Base-by-base conservation (phyloP, 2,797 vertebrate genomes). In the Lepidocolaptes lacrymiger region DNA sequence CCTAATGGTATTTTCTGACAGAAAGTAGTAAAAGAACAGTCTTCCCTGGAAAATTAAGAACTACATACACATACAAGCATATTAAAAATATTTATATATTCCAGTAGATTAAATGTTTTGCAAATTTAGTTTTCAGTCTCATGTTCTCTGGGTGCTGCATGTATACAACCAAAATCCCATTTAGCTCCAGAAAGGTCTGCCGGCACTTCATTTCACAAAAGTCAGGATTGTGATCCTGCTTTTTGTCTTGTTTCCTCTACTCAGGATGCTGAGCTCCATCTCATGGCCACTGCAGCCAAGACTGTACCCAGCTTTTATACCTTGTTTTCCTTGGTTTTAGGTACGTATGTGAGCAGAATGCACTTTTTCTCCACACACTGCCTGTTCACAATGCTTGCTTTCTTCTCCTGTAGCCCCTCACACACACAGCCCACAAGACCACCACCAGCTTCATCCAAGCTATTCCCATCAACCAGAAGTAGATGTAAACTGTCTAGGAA, bases 321-420 rank as follows among this genome's bases (percentile, higher is more conserved):
- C 22, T 15, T 52, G 0, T 22, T 26, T 69, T 51, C 48, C 54
- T 22, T 71, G 32, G 0, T 54, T 66, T 62, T 16, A 84, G 43
- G n/a, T 14, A 39, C 2, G 3, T 11, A 22, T 12, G 14, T 8
- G 52, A 91, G 59, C 59, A 85, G 41, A 85, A 59, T 3, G 10
- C 17, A 15, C 46, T 54, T 81, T 10, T 21, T 9, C 51, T 54
- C 55, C 28, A 44, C 10, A 19, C 3, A 1, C 8, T 26, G 10
- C 34, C 75, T 32, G 11, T 66, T 71, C 58, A 72, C 12, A 68
- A 46, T 0, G 0, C 36, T 10, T 64, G 8, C 20, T 24, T 56
- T n/a, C 39, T 39, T 37, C 54, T 72, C 14, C 37, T 15, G 13
- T 21, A 63, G 32, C 15, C 15, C 41, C 32, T 75, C n/a, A 28